Conservation (phyloP, 2,888 invertebrate species). For the Pollenia amentaria region DNA sequence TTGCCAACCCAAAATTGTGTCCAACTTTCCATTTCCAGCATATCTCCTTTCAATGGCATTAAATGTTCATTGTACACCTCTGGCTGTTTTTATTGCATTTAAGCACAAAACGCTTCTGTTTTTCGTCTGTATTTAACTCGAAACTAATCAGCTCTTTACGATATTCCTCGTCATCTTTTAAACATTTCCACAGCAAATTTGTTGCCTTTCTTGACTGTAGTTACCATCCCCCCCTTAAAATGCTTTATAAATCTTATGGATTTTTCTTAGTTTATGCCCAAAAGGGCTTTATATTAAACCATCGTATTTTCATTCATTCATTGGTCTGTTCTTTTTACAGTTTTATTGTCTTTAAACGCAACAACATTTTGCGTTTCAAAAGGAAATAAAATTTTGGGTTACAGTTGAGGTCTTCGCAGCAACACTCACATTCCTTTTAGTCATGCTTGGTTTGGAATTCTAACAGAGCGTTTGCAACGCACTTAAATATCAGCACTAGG, state of each 20-base stretch:
- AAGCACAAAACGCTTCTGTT: slow-evolving; percentile 10
- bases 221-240: slow-evolving; percentile 16
- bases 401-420: not conserved
- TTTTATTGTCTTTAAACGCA: slow-evolving; percentile 47
- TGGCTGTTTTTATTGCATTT: slow-evolving; percentile 33
- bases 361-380: not conserved
- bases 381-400: slow-evolving; percentile 1
- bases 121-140: not conserved
- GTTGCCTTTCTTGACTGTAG: not conserved
- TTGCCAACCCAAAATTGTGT: too few relatives aligned
- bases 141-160: slow-evolving; percentile 11
- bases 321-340: slow-evolving; percentile 18
- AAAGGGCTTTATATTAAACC: slow-evolving; percentile 54
- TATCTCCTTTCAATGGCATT: not conserved
- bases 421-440: slow-evolving; percentile 47
- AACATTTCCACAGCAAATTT: slow-evolving; percentile 32
- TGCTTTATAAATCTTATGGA: slow-evolving; percentile 68
- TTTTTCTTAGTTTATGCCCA: slow-evolving; percentile 58
- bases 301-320: not conserved
- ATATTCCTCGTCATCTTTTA: slow-evolving; percentile 48
- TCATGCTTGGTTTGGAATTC: slow-evolving; percentile 45
- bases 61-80: slow-evolving; percentile 10
- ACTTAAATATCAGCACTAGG: slow-evolving; percentile 23
- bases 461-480: slow-evolving; percentile 19
- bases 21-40: not conserved